phyloP scores from a whole-genome alignment of 2,888 invertebrate genomes.

The Psylliodes chrysocephalus region DNA sequence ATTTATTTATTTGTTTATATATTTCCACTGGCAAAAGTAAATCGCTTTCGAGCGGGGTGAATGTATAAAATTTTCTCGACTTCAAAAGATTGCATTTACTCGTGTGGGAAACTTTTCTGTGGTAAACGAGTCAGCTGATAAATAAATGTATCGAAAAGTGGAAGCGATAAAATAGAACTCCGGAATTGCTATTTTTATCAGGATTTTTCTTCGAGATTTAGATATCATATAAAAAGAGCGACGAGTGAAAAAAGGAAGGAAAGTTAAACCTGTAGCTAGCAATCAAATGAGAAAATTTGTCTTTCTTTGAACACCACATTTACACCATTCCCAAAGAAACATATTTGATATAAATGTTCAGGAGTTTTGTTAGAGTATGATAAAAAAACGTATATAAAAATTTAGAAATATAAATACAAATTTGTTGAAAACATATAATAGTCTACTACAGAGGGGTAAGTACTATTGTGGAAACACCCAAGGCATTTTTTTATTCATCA shows the following conservation, averaged over 20 bases:
- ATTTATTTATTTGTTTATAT: conserved; percentile 40
- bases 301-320: too few relatives aligned
- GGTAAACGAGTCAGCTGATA: conserved; percentile 30
- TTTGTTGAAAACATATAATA: too few relatives aligned
- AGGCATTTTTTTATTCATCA: too few relatives aligned
- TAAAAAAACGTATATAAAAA: too few relatives aligned
- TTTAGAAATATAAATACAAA: too few relatives aligned
- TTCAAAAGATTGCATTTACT: conserved; percentile 33
- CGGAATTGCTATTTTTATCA: conserved; percentile 18
- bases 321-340: too few relatives aligned
- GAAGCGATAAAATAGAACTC: conserved; percentile 25
- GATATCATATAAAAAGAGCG: not conserved
- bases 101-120: conserved; percentile 25
- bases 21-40: conserved; percentile 27
- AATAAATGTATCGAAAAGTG: conserved; percentile 36
- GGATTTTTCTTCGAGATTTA: conserved; percentile 8
- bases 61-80: conserved; percentile 32
- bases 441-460: too few relatives aligned
- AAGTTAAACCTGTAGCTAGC: conserved; percentile 9
- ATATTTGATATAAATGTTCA: too few relatives aligned
- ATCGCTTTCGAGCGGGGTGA: conserved; percentile 20
- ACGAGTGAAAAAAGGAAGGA: not conserved
- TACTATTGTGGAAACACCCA: too few relatives aligned
- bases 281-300: not conserved
- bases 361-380: too few relatives aligned